Evolutionary conservation across 2,113 vertebrate species (phyloP), one percentile per base, ranked within the genome.

Genomic region (Atlantisia rogersi): DNA sequence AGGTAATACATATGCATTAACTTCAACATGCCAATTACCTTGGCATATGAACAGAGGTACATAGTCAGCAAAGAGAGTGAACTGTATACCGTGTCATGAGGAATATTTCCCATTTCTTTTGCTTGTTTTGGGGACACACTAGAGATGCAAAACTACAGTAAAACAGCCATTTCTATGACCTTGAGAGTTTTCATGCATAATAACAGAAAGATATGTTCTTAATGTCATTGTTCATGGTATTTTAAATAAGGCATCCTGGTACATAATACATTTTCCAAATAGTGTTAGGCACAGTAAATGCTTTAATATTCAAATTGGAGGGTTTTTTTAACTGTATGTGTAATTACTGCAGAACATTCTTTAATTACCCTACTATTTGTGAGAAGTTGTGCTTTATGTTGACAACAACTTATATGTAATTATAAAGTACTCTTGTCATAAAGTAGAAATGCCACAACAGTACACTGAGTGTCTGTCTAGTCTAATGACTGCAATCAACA

Each of bases 371-470:
- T 7, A 18, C 4, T 59, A 5, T 42, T 80, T 28, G 68, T 19
- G 35, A 76, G 21, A 59, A 71, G 32, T 21, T 60, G 39, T 0
- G 0, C 10, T 78, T 52, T 32, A 12, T 42, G 18, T 14, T 46
- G 46, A 37, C 24, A 63, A 53, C n/a, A 35, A 6, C 18, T 82
- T 37, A 12, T 20, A 32, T 71, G 20, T 6, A 29, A 15, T 88
- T 84, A 48, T 48, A 48, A 48, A 40, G 24, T 37, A 62, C 11
- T 65, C 18, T 46, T 37, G 13, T n/a, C 63, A 15, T 53, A 39
- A 74, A 19, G 20, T 32, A 58, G 10, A 15, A 58, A 31, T 58
- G 40, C 22, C 10, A 32, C 25, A 71, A 42, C 53, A 74, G 29
- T 48, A 35, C 31, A 29, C 3, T 9, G 11, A 52, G 4, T 42